These are phyloP conservation scores for Campylomormyrus numenius DNA, from an alignment of 2,113 vertebrate species.

Conservation along the genomic window DNA sequence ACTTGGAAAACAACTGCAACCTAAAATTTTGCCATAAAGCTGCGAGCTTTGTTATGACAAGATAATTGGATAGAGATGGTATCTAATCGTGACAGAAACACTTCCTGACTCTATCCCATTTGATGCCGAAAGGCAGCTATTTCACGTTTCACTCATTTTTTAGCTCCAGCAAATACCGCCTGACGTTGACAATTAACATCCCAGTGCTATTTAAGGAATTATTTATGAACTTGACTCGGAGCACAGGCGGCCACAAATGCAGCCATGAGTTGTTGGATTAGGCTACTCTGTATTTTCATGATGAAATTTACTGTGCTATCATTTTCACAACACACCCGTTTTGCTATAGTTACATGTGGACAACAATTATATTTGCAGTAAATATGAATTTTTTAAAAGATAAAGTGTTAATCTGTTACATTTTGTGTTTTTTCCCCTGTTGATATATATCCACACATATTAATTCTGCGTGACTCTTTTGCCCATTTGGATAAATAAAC, in stretches of 20 bases:
- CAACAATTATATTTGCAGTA: not conserved
- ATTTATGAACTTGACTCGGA: not conserved
- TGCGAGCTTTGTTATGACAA: not conserved
- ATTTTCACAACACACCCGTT: not conserved
- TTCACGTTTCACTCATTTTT: not conserved
- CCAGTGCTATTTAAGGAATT: not conserved
- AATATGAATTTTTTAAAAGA: not conserved
- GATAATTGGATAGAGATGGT: conserved; percentile 7
- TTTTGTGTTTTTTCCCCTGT: not conserved
- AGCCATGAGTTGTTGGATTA: not conserved
- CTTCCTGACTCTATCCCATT: not conserved
- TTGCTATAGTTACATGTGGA: not conserved
- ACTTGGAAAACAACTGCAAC: not conserved
- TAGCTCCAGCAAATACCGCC: not conserved
- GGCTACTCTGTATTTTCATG: not conserved
- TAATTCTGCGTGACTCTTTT: not conserved
- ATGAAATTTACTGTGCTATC: not conserved
- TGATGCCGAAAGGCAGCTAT: not conserved
- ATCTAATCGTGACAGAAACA: not conserved
- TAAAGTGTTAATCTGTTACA: not conserved
- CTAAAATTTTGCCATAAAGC: not conserved
- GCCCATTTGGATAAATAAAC: not conserved
- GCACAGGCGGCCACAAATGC: not conserved
- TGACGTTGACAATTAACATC: not conserved
- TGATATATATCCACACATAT: not conserved